phyloP scores from a whole-genome alignment of 2,113 vertebrate genomes.

The Ailuropoda melanoleuca region DNA sequence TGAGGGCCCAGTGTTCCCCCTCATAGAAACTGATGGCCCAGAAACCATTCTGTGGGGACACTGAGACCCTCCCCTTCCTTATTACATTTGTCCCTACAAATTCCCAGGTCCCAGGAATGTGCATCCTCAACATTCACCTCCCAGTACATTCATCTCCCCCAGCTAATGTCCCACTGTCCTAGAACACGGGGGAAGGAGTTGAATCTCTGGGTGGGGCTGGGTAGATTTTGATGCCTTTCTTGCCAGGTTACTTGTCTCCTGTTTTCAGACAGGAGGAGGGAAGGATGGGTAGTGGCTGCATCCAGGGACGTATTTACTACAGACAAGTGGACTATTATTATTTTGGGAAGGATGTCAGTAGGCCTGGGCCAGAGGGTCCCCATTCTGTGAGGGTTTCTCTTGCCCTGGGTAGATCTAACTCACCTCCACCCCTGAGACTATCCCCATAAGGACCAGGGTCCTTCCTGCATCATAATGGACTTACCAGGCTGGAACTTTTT shows the following conservation, averaged over 20 bases:
- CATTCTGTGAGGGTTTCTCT: not conserved
- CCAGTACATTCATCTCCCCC: not conserved
- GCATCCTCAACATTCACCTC: not conserved
- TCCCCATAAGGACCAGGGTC: not conserved
- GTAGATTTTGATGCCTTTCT: not conserved
- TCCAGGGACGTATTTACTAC: conserved; percentile 24
- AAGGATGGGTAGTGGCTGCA: conserved; percentile 21
- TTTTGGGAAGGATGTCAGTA: not conserved
- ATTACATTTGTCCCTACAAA: not conserved
- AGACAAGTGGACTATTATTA: not conserved
- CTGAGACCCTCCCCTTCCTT: not conserved
- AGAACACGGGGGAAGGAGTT: not conserved
- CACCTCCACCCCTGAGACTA: not conserved
- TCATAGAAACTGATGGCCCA: not conserved
- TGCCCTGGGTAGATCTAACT: not conserved
- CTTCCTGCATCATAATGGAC: not conserved
- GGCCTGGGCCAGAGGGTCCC: not conserved
- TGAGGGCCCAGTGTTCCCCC: conserved; percentile 69
- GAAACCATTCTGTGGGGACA: conserved; percentile 35
- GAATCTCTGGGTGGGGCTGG: not conserved
- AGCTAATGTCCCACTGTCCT: not conserved
- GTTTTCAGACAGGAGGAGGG: not conserved
- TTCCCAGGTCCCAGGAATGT: not conserved
- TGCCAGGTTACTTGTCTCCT: not conserved
- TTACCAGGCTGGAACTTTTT: not conserved